phyloP scores from a whole-genome alignment of 2,113 vertebrate species.

The Psammodynastes pulverulentus region DNA sequence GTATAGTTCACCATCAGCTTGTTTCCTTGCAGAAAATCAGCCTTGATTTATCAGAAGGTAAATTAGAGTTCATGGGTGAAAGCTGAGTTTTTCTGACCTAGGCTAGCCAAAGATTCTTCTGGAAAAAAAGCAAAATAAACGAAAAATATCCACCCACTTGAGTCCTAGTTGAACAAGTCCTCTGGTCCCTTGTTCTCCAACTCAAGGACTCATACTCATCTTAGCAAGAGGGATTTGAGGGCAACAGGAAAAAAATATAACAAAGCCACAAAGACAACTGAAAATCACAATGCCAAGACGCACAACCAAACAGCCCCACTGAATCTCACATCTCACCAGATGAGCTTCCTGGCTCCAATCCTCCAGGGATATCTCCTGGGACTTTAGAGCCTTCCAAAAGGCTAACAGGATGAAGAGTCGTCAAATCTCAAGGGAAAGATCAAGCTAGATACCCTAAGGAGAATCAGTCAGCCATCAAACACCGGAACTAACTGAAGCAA shows the following conservation, averaged over 20 bases:
- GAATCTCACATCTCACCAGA: background rate
- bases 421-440: background rate
- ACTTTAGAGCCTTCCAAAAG: background rate
- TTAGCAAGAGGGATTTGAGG: background rate
- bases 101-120: background rate
- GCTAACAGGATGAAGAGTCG: background rate
- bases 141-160: background rate
- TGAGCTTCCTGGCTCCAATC: background rate
- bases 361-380: background rate
- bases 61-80: background rate
- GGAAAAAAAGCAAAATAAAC: too few relatives aligned
- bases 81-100: background rate
- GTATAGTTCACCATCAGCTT: background rate
- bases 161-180: background rate
- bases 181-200: background rate
- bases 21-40: background rate
- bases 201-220: background rate
- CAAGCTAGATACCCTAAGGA: background rate
- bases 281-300: background rate
- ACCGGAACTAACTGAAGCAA: background rate
- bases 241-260: background rate
- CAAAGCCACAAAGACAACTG: background rate
- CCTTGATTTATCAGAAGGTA: background rate
- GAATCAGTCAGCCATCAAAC: background rate
- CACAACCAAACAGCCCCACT: background rate